A percentile compares a stretch with the other conserved stretches of the same genome.
Evolutionary conservation across 2,113 vertebrate genomes (phyloP).

Genomic region (Chionis minor): DNA sequence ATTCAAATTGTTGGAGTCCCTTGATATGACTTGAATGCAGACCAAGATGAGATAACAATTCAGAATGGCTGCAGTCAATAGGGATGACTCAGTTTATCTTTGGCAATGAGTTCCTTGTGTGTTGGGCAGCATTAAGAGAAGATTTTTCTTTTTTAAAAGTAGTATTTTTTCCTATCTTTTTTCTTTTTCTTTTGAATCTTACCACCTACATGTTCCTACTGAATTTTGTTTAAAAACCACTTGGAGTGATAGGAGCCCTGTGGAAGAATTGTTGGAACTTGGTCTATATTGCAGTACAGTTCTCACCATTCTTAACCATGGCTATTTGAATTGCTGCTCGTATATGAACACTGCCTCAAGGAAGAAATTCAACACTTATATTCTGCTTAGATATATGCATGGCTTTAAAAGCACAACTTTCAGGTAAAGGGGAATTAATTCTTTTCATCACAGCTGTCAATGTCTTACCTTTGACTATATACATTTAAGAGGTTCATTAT

Average conservation of each 20-base stretch:
- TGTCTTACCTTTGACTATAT: conserved; percentile 8
- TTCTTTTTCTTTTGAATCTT: neutral
- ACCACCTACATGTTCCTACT: neutral
- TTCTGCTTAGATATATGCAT: neutral
- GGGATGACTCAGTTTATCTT: neutral
- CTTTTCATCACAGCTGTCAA: conserved; percentile 18
- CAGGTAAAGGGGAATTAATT: neutral
- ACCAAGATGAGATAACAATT: neutral
- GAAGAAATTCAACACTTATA: neutral
- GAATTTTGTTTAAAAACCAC: neutral
- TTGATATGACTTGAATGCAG: neutral
- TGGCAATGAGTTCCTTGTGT: neutral
- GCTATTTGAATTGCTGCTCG: neutral
- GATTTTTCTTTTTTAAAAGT: neutral
- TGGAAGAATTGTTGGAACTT: neutral
- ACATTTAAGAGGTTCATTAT: neutral
- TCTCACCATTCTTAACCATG: neutral
- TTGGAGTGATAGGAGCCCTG: neutral
- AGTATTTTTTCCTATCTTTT: neutral
- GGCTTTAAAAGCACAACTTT: neutral
- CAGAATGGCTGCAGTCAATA: neutral
- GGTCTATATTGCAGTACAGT: neutral
- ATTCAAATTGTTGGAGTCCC: neutral
- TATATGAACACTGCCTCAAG: neutral
- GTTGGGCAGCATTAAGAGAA: neutral